phyloP scores from a whole-genome alignment of 2,888 invertebrate species.

The Sarcophaga carnaria region DNA sequence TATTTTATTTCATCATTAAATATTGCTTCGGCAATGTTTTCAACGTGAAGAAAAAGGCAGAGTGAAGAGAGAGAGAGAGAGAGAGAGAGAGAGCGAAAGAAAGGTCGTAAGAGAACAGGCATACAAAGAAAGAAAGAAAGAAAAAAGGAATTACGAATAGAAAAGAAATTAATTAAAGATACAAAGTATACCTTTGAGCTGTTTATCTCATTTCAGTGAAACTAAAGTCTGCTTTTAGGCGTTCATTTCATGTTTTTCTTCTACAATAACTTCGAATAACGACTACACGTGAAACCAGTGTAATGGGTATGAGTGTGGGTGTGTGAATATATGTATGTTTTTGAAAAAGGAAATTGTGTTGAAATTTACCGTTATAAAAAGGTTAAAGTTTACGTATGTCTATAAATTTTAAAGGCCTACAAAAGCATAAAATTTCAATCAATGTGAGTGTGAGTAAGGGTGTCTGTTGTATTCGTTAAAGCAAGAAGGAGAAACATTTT shows the following conservation, averaged over 20 bases:
- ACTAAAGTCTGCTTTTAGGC: background rate
- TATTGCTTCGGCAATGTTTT: no score
- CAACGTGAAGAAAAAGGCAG: no score
- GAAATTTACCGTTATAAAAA: background rate
- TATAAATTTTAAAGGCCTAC: constrained; percentile 25
- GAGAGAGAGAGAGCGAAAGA: no score
- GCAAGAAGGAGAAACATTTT: background rate
- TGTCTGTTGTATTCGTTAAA: background rate
- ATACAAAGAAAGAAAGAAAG: no score
- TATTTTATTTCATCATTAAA: no score
- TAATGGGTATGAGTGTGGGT: background rate
- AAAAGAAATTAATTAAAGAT: background rate
- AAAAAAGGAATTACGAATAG: no score
- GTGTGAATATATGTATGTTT: background rate
- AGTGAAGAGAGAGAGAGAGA: no score
- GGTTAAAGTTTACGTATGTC: constrained; percentile 12
- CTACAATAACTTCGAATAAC: background rate
- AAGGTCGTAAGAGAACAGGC: no score
- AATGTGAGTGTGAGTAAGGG: background rate
- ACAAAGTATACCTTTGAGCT: constrained; percentile 6
- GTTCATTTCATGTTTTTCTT: background rate
- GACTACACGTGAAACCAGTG: background rate
- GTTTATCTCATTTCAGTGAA: constrained; percentile 35
- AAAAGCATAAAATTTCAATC: constrained; percentile 5
- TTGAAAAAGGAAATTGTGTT: background rate